Conservation (phyloP, 2,888 invertebrate species). For the Rhingia campestris region DNA sequence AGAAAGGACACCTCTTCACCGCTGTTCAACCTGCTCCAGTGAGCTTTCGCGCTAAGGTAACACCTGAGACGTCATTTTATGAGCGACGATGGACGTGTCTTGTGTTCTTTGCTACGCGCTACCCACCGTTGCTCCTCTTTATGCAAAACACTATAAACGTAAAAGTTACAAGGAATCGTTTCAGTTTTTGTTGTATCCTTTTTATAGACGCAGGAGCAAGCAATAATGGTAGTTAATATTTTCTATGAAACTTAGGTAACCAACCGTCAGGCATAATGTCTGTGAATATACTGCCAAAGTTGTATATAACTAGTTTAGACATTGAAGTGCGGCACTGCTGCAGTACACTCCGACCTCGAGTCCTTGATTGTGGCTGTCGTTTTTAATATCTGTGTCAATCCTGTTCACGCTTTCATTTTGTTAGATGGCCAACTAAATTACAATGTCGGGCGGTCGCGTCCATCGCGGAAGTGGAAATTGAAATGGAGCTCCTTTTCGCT, state of each 20-base stretch:
- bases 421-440: conserved; percentile 49
- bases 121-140: neutral
- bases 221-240: conserved; percentile 60
- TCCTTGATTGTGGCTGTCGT: conserved; percentile 59
- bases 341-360: conserved; percentile 36
- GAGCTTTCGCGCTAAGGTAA: neutral
- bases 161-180: conserved; percentile 34
- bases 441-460: conserved; percentile 33
- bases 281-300: conserved; percentile 32
- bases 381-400: conserved; percentile 42
- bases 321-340: conserved; percentile 8
- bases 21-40: neutral
- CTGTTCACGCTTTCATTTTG: conserved; percentile 31
- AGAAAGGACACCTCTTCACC: neutral
- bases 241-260: conserved; percentile 30
- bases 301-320: conserved; percentile 23
- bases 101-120: conserved; percentile 5
- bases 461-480: neutral
- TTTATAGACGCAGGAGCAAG: conserved; percentile 6
- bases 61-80: conserved; percentile 61
- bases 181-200: neutral
- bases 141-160: conserved; percentile 46
- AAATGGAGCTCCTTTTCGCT: conserved; percentile 5
- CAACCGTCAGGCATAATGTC: conserved; percentile 3
- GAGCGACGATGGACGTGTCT: conserved; percentile 43